Evolutionary conservation across 2,113 vertebrate species (phyloP).

Genomic region (Malurus elegans): DNA sequence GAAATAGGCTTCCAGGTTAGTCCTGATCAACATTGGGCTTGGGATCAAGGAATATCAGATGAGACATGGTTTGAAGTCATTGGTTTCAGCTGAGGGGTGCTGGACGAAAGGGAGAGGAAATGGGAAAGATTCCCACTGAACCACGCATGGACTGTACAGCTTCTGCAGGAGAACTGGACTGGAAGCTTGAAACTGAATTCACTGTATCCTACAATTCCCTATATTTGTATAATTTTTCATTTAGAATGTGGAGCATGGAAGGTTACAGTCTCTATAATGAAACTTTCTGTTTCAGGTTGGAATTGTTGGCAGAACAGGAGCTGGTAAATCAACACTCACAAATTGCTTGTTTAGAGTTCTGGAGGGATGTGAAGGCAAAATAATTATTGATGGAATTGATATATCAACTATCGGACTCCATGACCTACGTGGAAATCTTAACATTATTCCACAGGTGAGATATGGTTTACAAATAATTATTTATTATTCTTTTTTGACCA

Average conservation of each 20-base stretch:
- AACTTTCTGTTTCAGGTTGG: constrained; percentile 50
- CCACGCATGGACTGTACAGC: background rate
- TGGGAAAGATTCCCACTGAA: background rate
- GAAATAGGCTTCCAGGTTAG: background rate
- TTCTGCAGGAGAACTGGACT: background rate
- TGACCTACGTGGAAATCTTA: constrained; percentile 63
- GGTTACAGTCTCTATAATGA: background rate
- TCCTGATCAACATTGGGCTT: background rate
- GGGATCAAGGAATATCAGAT: background rate
- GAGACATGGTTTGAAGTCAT: background rate
- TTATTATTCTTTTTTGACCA: background rate
- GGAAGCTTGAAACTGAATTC: background rate
- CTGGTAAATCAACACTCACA: constrained; percentile 65
- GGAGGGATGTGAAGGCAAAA: constrained; percentile 62
- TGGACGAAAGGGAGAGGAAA: background rate
- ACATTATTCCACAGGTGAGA: constrained; percentile 71
- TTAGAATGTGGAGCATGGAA: background rate
- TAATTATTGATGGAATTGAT: constrained; percentile 71
- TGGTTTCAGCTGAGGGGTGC: background rate
- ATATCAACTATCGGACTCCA: constrained; percentile 66
- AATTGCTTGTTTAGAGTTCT: constrained; percentile 68
- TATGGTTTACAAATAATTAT: background rate
- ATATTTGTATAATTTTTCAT: background rate
- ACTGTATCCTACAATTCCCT: background rate
- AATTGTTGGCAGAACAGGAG: constrained; percentile 68